Base-by-base conservation (phyloP, 2,888 invertebrate species). In the Nebria brevicollis region DNA sequence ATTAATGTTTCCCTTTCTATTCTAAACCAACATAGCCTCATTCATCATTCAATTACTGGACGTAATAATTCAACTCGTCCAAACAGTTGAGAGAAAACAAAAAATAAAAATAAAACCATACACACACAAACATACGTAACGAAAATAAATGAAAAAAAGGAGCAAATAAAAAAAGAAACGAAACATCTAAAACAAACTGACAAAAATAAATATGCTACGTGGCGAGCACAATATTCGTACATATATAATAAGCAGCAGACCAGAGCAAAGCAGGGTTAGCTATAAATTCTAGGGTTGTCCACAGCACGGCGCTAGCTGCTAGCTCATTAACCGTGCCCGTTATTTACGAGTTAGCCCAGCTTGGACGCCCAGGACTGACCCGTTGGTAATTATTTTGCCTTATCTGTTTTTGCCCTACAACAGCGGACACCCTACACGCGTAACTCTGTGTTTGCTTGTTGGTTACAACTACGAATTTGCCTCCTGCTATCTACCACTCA, bases 241-340 rank as follows among this genome's bases (percentile, higher is more conserved):
- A 70, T 25, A 70, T 70, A 70, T 70, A 70, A 70, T 25, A 70
- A 25, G 70, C 25, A 20, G 54, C 54, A 13, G 54, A 54, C 54
- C 70, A 70, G 34, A 25, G 70, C 34, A n/a, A 34, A 70, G 70
- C 70, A 20, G 70, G 77, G 77, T 70, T 77, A 20, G 70, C 77
- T 54, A 86, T 86, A 86, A 87, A 87, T 86, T 86, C 86, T 86
- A 86, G 86, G 86, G 86, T 86, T 87, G 87, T 85, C 85, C 84
- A 84, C 86, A 83, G 85, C 54, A 54, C 54, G 54, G 54, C 54
- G 54, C 54, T 54, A 54, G 54, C 54, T 85, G 85, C 84, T 86
- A 85, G 87, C 87, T 86, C 86, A 86, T 87, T 86, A 86, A 86
- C 43, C 77, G 84, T 83, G 84, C 83, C 75, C 82, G 84, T 86